Percentiles rank a stretch among this genome's conserved stretches.
phyloP scores from a whole-genome alignment of 2,113 vertebrate species.

The Oncorhynchus gorbuscha region DNA sequence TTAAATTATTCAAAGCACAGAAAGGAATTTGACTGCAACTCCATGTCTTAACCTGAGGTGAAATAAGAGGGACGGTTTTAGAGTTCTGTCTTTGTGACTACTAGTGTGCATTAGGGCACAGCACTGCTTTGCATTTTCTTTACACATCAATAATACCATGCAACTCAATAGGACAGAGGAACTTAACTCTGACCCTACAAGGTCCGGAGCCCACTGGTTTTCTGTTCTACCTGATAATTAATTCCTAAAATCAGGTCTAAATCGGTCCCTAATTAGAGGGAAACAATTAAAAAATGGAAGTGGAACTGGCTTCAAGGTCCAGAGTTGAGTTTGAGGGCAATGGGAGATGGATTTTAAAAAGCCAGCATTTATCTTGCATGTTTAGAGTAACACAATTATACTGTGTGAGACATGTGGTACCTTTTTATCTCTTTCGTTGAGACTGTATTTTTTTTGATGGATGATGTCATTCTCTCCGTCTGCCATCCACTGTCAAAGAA shows the following conservation, averaged over 20 bases:
- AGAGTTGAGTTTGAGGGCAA: too few species aligned
- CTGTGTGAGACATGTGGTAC: not conserved
- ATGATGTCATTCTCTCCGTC: conserved; percentile 54
- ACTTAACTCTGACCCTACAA: too few species aligned
- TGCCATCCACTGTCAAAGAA: conserved; percentile 19
- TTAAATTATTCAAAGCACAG: conserved; percentile 29
- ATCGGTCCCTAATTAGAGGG: too few species aligned
- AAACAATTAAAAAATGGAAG: too few species aligned
- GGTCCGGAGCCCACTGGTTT: too few species aligned
- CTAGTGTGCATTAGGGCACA: not conserved
- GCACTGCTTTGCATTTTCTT: not conserved
- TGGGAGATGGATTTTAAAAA: not conserved
- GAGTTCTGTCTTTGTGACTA: not conserved
- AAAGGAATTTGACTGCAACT: conserved; percentile 15
- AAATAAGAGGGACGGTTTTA: not conserved
- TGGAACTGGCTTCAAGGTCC: too few species aligned
- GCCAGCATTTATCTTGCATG: too few species aligned
- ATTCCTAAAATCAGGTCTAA: not conserved
- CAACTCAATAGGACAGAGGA: not conserved
- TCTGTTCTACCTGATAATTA: too few species aligned
- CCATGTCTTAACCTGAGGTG: not conserved
- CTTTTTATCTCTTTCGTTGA: not conserved
- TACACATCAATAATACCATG: too few species aligned
- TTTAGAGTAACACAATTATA: too few species aligned
- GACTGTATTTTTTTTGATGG: conserved; percentile 14